Base-by-base conservation (phyloP, 1,140 invertebrate species). In the Grapholita molesta region DNA sequence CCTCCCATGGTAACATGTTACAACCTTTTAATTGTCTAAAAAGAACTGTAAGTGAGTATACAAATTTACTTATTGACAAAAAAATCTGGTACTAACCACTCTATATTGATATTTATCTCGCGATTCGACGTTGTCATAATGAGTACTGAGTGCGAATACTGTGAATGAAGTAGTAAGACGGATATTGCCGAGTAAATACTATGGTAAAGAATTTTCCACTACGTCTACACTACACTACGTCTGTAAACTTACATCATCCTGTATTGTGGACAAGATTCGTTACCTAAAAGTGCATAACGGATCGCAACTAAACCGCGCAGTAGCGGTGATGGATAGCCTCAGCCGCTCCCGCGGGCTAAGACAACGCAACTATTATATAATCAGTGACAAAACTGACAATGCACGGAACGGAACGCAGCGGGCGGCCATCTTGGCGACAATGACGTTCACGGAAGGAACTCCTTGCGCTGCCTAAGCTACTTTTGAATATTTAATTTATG, bases 381-480 rank as follows among this genome's bases (percentile, higher is more conserved):
- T 48, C 42, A 48, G 8, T 7, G 15, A 21, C 42, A 21, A 48
- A 48, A 48, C 42, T 48, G 42, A 48, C 42, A 48, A 48, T 48
- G 42, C 42, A 18, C 18, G 42, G 42, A 48, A 21, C 42, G 42
- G 15, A 9, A 8, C 42, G 18, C 42, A 48, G 42, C 42, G 42
- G 42, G 42, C 18, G 42, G 15, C 7, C 42, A 21, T 48, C 18
- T 48, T 48, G 42, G 42, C 2, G 42, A 48, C 42, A 48, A 48
- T 48, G 42, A 48, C 42, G 42, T 48, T 48, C 42, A 48, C 42
- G 42, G 42, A 48, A 48, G 42, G 42, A 48, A 48, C 42, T 48
- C 18, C 18, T 48, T 48, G 42, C 18, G 8, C 18, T 38, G 35
- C n/a, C n/a, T 38, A 38, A 48, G 42, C 7, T 48, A 48, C 42